These are phyloP conservation scores for Bhutanitis thaidina DNA, from an alignment of 2,888 invertebrate species.

Conservation along the genomic window DNA sequence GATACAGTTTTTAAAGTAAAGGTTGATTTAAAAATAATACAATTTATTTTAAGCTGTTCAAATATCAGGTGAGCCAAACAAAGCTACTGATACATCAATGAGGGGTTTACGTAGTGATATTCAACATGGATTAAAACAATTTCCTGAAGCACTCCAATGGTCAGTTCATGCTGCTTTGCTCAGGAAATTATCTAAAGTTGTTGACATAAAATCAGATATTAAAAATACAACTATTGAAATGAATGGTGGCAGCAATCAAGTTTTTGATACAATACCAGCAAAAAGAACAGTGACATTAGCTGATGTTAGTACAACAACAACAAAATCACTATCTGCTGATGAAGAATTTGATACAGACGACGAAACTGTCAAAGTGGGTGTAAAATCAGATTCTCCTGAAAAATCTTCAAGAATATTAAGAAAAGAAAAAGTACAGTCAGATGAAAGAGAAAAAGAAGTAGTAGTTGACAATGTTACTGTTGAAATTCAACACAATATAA, in stretches of 20 bases:
- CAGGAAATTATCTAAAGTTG: conserved; percentile 67
- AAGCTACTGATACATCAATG: conserved; percentile 68
- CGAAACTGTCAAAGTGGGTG: conserved; percentile 26
- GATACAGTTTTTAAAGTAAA: background rate
- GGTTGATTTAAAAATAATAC: background rate
- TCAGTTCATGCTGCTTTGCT: conserved; percentile 63
- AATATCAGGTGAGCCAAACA: conserved; percentile 67
- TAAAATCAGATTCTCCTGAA: conserved; percentile 28
- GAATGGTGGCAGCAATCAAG: conserved; percentile 59
- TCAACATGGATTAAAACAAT: conserved; percentile 52
- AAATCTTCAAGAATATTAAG: conserved; percentile 29
- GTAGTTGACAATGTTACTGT: conserved; percentile 71
- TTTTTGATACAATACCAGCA: conserved; percentile 40
- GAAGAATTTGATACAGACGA: conserved; percentile 43
- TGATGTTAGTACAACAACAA: conserved; percentile 67
- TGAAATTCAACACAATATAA: conserved; percentile 73
- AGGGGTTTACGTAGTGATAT: conserved; percentile 64
- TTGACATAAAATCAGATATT: conserved; percentile 64
- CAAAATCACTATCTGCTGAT: conserved; percentile 56
- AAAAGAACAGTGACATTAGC: conserved; percentile 55
- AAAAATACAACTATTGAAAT: conserved; percentile 49
- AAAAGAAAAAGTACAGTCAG: conserved; percentile 32
- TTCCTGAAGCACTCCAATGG: conserved; percentile 55
- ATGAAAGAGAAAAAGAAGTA: conserved; percentile 51
- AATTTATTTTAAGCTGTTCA: conserved; percentile 55